Evolutionary conservation across 2,888 invertebrate species (phyloP), one percentile per base, ranked within the genome.

Genomic region (Drosophila anomalata): DNA sequence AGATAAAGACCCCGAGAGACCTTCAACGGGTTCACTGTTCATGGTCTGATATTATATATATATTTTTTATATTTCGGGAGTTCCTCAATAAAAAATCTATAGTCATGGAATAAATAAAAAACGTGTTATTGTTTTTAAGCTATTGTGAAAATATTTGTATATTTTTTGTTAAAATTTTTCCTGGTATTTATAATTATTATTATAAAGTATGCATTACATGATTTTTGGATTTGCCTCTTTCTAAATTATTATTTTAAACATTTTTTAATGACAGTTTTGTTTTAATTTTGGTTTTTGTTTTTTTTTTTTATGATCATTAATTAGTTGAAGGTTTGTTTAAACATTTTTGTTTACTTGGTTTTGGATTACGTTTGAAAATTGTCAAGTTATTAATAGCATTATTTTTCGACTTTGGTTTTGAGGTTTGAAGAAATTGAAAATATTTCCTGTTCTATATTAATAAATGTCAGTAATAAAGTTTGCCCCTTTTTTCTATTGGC

Each of bases 111-210:
- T 12, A 26, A 11, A 4, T 20, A 63, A 55, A 14, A 29, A 26
- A 12, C 22, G 7, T 11, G 6, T 6, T n/a, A 2, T 1, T 51
- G 53, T 12, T 17, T 72, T 86, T 78, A 83, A 83, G 78, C 80
- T 83, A 80, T 83, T 83, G 83, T 83, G 86, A 80, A 83, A 86
- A 86, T 83, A 80, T 77, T 78, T 77, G 62, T 75, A 72, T 72
- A 59, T 77, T 75, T 74, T 76, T 76, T 82, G 75, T 83, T 87
- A 86, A 83, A 81, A 75, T 79, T 84, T 86, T 79, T 73, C 75
- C 73, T 77, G 77, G 77, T 70, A 76, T 75, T 78, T 76, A 73
- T 75, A 79, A 85, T 77, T 69, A 73, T 72, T 55, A 56, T 66
- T 66, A 66, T 71, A 75, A 52, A 52, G 61, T 75, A 69, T 68